phyloP scores from a whole-genome alignment of 2,113 vertebrate genomes.

The Notiomystis cincta region DNA sequence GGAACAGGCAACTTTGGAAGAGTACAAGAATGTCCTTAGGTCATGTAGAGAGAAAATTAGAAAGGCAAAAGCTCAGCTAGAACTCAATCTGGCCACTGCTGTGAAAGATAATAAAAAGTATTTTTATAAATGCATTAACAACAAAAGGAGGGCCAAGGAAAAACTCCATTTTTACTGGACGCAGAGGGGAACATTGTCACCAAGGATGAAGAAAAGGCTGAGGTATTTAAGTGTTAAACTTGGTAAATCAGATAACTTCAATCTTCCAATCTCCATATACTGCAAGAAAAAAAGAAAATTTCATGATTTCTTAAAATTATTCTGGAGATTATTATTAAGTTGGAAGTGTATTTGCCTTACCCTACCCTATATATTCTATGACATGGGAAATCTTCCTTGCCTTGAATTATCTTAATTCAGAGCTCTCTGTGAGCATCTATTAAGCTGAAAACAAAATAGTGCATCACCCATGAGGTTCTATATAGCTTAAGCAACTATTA shows the following conservation, averaged over 20 bases:
- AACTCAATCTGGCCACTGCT: neutral
- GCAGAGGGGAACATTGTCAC: neutral
- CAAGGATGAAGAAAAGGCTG: neutral
- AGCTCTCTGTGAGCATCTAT: neutral
- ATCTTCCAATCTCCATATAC: neutral
- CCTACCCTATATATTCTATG: neutral
- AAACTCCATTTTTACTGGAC: neutral
- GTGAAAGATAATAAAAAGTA: neutral
- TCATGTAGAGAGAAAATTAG: neutral
- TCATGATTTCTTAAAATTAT: neutral
- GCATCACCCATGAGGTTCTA: neutral
- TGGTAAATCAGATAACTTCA: neutral
- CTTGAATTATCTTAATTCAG: neutral
- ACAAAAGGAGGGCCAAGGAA: neutral
- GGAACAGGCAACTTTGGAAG: neutral
- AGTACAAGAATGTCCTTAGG: neutral
- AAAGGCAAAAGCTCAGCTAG: neutral
- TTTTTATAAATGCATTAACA: neutral
- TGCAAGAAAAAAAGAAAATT: neutral
- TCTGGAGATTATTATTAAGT: neutral
- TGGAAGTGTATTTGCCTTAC: neutral
- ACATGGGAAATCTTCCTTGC: neutral
- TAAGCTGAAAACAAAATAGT: neutral
- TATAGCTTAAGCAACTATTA: neutral
- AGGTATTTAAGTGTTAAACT: neutral